These are phyloP conservation scores for Grammomys surdaster DNA, from an alignment of 2,113 vertebrate genomes.

Conservation along the genomic window DNA sequence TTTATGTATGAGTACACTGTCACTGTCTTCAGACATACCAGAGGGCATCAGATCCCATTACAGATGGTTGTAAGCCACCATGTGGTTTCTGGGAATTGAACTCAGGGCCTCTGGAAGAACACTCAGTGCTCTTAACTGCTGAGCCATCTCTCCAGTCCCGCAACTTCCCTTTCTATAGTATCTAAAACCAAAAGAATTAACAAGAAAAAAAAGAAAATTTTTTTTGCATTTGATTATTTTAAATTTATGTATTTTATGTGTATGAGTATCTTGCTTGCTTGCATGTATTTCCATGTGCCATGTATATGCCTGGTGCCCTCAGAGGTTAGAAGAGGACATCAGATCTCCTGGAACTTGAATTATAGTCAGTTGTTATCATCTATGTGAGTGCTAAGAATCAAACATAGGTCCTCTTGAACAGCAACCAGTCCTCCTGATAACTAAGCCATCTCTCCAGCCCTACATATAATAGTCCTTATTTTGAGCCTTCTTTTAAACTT, in stretches of 20 bases:
- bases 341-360: not conserved
- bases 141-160: too few species aligned
- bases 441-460: not conserved
- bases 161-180: not conserved
- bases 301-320: not conserved
- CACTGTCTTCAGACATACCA: too few species aligned
- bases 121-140: too few species aligned
- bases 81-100: too few species aligned
- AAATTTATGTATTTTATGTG: not conserved
- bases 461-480: not conserved
- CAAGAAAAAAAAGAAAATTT: not conserved
- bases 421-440: not conserved
- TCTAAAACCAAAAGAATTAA: conserved; percentile 50
- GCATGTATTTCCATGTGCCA: not conserved
- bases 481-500: conserved; percentile 19
- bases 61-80: too few species aligned
- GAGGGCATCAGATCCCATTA: too few species aligned
- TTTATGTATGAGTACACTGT: too few species aligned
- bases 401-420: not conserved
- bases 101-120: too few species aligned
- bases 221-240: conserved; percentile 25
- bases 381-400: not conserved
- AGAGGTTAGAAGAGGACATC: not conserved
- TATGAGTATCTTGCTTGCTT: not conserved
- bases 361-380: not conserved